These are phyloP conservation scores for Dysdera silvatica DNA, from an alignment of 1,140 invertebrate species.

Conservation along the genomic window DNA sequence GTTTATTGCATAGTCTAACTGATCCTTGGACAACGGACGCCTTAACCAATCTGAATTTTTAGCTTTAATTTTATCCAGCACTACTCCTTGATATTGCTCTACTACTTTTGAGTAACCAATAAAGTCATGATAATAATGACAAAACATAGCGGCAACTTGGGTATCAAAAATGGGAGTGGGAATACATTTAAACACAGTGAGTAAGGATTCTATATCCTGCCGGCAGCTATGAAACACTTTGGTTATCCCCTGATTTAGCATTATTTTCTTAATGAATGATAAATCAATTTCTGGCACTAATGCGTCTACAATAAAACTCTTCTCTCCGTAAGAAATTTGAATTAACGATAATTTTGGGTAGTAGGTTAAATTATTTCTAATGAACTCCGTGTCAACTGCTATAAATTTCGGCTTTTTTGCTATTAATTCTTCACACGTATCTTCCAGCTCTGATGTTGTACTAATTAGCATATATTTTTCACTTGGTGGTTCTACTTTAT, in stretches of 20 bases:
- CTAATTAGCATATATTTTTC: constrained; percentile 4
- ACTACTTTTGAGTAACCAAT: constrained; percentile 7
- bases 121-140: constrained; percentile 6
- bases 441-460: constrained; percentile 4
- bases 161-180: constrained; percentile 7
- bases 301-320: constrained; percentile 6
- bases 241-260: constrained; percentile 5
- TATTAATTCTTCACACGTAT: background rate
- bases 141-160: constrained; percentile 5
- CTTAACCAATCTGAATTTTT: constrained; percentile 6
- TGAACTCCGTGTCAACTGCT: constrained; percentile 6
- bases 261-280: constrained; percentile 8
- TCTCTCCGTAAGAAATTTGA: constrained; percentile 7
- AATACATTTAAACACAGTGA: constrained; percentile 6
- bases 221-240: constrained; percentile 7
- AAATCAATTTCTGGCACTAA: constrained; percentile 7
- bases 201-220: constrained; percentile 7
- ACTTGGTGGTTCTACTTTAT: constrained; percentile 3
- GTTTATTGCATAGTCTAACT: constrained; percentile 7
- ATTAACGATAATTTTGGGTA: constrained; percentile 8
- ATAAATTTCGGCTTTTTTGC: constrained; percentile 6
- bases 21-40: background rate
- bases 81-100: constrained; percentile 4
- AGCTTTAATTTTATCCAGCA: constrained; percentile 5
- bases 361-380: constrained; percentile 5